A percentile compares a stretch with the other conserved stretches of the same genome.
Evolutionary conservation across 2,888 invertebrate genomes (phyloP).

Genomic region (Disparrhopalites patrizii): DNA sequence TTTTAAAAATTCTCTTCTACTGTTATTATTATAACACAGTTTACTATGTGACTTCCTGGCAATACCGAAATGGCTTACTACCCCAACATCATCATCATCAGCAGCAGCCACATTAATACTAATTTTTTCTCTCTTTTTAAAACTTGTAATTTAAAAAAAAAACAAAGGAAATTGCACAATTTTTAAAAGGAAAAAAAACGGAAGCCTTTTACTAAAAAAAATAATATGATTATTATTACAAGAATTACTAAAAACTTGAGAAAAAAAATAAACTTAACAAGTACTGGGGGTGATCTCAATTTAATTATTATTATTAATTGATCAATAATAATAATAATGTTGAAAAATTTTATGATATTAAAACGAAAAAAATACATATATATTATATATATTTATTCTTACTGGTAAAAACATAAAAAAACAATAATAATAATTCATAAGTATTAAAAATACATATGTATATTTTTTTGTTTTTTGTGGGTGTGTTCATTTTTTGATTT

Average conservation of each 20-base stretch:
- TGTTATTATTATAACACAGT: conserved; percentile 18
- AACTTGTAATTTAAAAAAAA: too few relatives aligned
- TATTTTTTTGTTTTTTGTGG: not conserved
- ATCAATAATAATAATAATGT: not conserved
- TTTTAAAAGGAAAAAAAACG: conserved; percentile 1
- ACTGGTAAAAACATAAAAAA: too few relatives aligned
- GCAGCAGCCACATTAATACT: conserved; percentile 31
- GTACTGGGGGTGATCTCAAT: conserved; percentile 11
- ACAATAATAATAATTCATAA: not conserved
- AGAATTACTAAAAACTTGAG: too few relatives aligned
- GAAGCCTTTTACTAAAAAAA: conserved; percentile 2
- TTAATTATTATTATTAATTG: not conserved
- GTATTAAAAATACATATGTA: not conserved
- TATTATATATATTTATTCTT: too few relatives aligned
- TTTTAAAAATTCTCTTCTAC: too few relatives aligned
- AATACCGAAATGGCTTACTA: conserved; percentile 28
- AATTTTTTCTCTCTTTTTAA: too few relatives aligned
- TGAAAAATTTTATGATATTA: too few relatives aligned
- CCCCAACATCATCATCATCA: conserved; percentile 26
- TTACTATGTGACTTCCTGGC: conserved; percentile 29
- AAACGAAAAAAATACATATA: too few relatives aligned
- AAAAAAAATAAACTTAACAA: conserved; percentile 7
- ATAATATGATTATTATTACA: too few relatives aligned
- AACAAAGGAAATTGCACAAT: conserved; percentile 17
- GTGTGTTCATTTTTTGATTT: not conserved